Conservation (phyloP, 2,797 vertebrate species). For the Aldrovandia affinis region DNA sequence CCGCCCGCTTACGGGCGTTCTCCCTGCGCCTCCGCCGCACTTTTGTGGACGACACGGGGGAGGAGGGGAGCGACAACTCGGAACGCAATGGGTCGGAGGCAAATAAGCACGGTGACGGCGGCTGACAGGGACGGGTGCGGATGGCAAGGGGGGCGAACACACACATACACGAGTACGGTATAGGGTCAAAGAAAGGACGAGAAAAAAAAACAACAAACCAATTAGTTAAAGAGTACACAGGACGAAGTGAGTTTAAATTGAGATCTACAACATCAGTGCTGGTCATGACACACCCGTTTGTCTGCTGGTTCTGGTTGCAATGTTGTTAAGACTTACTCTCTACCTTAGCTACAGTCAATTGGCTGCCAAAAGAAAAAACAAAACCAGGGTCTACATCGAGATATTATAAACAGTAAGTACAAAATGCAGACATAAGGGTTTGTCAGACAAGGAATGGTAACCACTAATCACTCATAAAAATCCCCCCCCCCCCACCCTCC, state of each 20-base stretch:
- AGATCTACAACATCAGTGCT: conserved; percentile 52
- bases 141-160: neutral
- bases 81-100: conserved; percentile 74
- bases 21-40: conserved; percentile 88
- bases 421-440: neutral
- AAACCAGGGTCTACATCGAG: too few species aligned
- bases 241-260: conserved; percentile 58
- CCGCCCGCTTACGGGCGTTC: conserved; percentile 66
- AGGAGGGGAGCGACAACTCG: conserved; percentile 76
- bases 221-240: conserved; percentile 84
- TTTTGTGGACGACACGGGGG: conserved; percentile 77
- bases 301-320: neutral
- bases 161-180: conserved; percentile 70
- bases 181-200: conserved; percentile 84
- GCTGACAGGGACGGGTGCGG: conserved; percentile 49
- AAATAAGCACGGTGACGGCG: conserved; percentile 72
- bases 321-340: neutral
- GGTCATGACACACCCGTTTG: neutral
- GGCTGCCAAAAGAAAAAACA: neutral
- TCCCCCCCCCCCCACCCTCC: too few species aligned
- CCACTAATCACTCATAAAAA: neutral
- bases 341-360: neutral
- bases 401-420: neutral
- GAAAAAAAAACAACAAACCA: conserved; percentile 77
- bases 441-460: neutral